Evolutionary conservation across 2,797 vertebrate genomes (phyloP).

Genomic region (Gallinago stenura): DNA sequence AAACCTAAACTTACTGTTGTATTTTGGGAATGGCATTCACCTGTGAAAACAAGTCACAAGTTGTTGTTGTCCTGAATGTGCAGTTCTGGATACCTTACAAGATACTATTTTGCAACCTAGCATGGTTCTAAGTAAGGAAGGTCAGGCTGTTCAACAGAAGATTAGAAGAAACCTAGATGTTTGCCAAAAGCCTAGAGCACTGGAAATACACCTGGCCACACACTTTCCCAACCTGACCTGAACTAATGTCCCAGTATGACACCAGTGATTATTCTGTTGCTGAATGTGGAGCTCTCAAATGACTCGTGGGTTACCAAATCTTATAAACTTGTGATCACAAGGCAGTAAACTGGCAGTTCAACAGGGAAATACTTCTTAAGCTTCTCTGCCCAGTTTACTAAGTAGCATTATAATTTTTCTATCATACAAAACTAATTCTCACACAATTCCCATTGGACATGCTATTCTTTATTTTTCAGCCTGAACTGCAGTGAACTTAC

Average conservation of each 20-base stretch:
- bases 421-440: background rate
- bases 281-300: background rate
- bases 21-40: background rate
- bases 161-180: background rate
- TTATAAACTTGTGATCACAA: background rate
- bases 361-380: background rate
- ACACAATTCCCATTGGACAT: background rate
- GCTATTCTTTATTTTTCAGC: background rate
- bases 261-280: background rate
- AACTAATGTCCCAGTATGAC: background rate
- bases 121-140: background rate
- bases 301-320: background rate
- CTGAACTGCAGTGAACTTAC: background rate
- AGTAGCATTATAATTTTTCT: background rate
- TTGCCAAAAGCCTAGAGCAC: background rate
- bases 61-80: too few relatives aligned
- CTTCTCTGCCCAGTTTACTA: background rate
- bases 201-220: background rate
- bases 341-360: background rate
- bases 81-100: background rate
- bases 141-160: background rate
- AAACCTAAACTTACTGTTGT: background rate
- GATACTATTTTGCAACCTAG: background rate
- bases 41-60: background rate
- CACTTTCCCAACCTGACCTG: background rate